Percentiles rank a stretch among this genome's conserved stretches.
phyloP scores from a whole-genome alignment of 2,888 invertebrate genomes.

The Oscheius sp. region DNA sequence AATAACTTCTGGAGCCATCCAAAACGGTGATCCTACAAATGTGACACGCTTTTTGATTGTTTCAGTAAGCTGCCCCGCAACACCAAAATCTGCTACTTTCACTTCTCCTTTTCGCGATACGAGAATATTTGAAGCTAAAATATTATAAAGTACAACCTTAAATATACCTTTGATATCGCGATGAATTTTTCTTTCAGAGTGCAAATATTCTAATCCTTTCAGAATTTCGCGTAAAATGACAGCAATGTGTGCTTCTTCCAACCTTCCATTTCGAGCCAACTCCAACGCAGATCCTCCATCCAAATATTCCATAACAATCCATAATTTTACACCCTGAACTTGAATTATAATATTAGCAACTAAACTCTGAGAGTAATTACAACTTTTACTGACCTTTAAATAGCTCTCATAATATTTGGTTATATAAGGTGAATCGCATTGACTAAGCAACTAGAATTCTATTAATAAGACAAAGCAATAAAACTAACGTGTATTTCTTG shows the following conservation, averaged over 20 bases:
- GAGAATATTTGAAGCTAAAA: constrained; percentile 89
- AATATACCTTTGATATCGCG: constrained; percentile 86
- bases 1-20: constrained; percentile 97
- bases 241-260: constrained; percentile 98
- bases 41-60: constrained; percentile 86
- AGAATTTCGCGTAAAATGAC: constrained; percentile 87
- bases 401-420: constrained; percentile 99
- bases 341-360: background rate
- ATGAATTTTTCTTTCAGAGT: constrained; percentile 96
- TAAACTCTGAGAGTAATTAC: background rate
- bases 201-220: constrained; percentile 79
- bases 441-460: constrained; percentile 78
- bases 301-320: constrained; percentile 99
- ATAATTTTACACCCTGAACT: constrained; percentile 93
- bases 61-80: constrained; percentile 87
- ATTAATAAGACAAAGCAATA: background rate
- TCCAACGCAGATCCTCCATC: constrained; percentile 98
- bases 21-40: constrained; percentile 87
- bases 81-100: constrained; percentile 95
- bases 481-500: constrained; percentile 80
- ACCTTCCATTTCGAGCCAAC: constrained; percentile 92
- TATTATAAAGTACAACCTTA: background rate
- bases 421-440: constrained; percentile 98
- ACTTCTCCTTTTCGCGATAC: constrained; percentile 98
- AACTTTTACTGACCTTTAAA: constrained; percentile 81